Percentiles rank a stretch among this genome's conserved stretches.
Evolutionary conservation across 2,113 vertebrate species (phyloP).

Genomic region (Odocoileus hemionus): DNA sequence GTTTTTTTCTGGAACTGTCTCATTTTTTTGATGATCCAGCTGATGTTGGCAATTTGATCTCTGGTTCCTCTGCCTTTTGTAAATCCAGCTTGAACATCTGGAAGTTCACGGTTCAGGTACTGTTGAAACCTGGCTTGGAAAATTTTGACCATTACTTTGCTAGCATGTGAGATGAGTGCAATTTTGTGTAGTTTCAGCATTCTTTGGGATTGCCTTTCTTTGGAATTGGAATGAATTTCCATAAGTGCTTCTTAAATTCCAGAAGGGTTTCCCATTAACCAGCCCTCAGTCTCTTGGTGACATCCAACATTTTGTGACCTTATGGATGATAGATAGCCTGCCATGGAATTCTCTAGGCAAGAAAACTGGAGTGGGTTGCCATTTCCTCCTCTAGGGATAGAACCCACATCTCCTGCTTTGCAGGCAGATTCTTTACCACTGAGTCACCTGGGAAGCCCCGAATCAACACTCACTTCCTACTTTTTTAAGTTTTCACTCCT

Average conservation of each 20-base stretch:
- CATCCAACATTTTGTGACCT: not conserved
- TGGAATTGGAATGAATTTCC: not conserved
- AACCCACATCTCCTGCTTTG: not conserved
- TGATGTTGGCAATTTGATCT: not conserved
- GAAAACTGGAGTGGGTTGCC: not conserved
- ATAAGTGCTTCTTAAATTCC: not conserved
- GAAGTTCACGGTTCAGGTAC: not conserved
- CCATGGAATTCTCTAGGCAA: not conserved
- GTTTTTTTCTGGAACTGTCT: not conserved
- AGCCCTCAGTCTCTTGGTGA: not conserved
- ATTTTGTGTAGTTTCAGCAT: not conserved
- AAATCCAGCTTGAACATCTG: not conserved
- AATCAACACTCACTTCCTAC: not conserved
- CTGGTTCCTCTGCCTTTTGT: not conserved
- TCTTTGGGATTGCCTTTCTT: not conserved
- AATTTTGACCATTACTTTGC: not conserved
- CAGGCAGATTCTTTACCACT: not conserved
- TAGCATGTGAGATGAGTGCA: not conserved
- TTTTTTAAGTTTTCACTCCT: not conserved
- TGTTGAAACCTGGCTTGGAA: not conserved
- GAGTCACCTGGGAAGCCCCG: not conserved
- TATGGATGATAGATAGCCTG: not conserved
- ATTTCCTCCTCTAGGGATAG: not conserved
- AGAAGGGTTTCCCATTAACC: not conserved
- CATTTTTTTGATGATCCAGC: not conserved